A percentile compares a stretch with the other conserved stretches of the same genome.
These are phyloP conservation scores for Urophycis tenuis DNA, from an alignment of 2,797 vertebrate genomes.

Conservation along the genomic window DNA sequence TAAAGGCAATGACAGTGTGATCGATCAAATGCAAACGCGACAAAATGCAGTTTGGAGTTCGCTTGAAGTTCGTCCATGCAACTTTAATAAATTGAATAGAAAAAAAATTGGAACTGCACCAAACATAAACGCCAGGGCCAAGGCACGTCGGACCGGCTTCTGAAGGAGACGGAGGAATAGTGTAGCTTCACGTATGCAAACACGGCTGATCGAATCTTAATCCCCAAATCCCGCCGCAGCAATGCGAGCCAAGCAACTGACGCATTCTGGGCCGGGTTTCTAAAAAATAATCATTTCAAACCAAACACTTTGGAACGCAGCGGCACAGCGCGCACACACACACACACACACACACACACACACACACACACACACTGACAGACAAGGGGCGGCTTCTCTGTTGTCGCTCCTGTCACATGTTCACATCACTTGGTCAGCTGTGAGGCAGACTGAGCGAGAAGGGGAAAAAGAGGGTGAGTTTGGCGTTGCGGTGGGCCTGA, in stretches of 20 bases:
- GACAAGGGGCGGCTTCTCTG: not conserved
- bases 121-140: not conserved
- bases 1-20: not conserved
- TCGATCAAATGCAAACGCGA: not conserved
- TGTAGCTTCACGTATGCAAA: constrained; percentile 36
- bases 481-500: constrained; percentile 67
- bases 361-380: not conserved
- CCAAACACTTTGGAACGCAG: not conserved
- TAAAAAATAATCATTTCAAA: not conserved
- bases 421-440: constrained; percentile 79
- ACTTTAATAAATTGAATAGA: not conserved
- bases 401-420: not conserved
- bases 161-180: constrained; percentile 57
- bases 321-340: not conserved
- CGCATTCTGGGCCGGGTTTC: constrained; percentile 25
- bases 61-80: not conserved
- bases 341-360: not conserved
- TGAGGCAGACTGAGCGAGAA: constrained; percentile 26
- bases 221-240: constrained; percentile 39
- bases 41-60: not conserved
- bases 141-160: constrained; percentile 45
- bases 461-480: constrained; percentile 39
- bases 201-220: constrained; percentile 40
- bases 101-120: not conserved
- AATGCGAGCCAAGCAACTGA: constrained; percentile 49